phyloP scores from a whole-genome alignment of 2,888 invertebrate species.

The Tupiocoris notatus region DNA sequence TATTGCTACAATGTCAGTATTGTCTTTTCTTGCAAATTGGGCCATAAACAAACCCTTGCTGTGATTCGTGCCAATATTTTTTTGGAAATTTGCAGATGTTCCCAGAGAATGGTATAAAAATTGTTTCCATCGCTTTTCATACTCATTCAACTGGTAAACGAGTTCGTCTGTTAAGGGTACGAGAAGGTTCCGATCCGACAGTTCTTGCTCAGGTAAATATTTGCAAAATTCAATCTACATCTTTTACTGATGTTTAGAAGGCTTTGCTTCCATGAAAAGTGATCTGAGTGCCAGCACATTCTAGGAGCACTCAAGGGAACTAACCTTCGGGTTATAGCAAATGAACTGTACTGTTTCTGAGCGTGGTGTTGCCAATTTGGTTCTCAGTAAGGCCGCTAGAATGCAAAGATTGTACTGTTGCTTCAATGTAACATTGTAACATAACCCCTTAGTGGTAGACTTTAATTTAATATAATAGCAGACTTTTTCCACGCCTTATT shows the following conservation, averaged over 20 bases:
- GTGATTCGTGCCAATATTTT: neutral
- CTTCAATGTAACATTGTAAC: too few relatives aligned
- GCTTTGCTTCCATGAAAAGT: neutral
- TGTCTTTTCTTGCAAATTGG: neutral
- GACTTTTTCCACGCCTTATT: neutral
- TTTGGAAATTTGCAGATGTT: conserved; percentile 62
- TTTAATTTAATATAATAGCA: too few relatives aligned
- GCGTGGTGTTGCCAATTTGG: too few relatives aligned
- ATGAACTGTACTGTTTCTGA: too few relatives aligned
- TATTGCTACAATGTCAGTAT: too few relatives aligned
- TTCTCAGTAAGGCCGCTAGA: too few relatives aligned
- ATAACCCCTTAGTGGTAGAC: too few relatives aligned
- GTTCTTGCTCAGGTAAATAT: conserved; percentile 60
- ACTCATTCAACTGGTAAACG: conserved; percentile 77
- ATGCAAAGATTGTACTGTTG: too few relatives aligned
- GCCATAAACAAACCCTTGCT: neutral
- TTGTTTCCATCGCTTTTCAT: conserved; percentile 78
- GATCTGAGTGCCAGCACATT: too few relatives aligned
- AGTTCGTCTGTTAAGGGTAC: conserved; percentile 72
- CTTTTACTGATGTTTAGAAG: neutral
- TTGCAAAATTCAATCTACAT: neutral
- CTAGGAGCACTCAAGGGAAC: too few relatives aligned
- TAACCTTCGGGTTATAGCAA: too few relatives aligned
- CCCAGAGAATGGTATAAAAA: conserved; percentile 75
- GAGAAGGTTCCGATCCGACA: conserved; percentile 72